These are phyloP conservation scores for Oasisia sp. DNA, from an alignment of 2,888 invertebrate genomes.

Conservation along the genomic window DNA sequence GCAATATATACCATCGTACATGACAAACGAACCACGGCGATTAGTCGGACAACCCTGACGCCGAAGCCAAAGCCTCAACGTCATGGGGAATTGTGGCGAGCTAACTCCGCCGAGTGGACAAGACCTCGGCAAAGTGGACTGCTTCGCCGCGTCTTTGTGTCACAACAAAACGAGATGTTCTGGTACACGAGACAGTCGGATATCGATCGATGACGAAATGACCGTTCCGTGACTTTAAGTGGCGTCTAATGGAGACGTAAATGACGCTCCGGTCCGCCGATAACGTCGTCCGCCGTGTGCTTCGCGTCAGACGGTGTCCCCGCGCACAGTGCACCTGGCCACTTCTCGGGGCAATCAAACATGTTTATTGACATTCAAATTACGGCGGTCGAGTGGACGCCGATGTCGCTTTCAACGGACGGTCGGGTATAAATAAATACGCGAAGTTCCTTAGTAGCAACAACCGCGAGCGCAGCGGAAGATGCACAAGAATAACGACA, in stretches of 20 bases:
- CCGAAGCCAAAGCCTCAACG: neutral
- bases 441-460: neutral
- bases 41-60: neutral
- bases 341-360: neutral
- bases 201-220: constrained; percentile 9
- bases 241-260: neutral
- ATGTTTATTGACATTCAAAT: constrained; percentile 13
- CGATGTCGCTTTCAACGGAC: neutral
- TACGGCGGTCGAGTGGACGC: neutral
- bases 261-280: neutral
- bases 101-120: neutral
- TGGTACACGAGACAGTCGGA: neutral
- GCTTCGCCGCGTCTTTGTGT: neutral
- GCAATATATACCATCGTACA: neutral
- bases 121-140: neutral
- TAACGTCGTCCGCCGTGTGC: neutral
- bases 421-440: neutral
- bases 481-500: neutral
- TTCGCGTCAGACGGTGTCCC: neutral
- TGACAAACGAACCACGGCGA: neutral
- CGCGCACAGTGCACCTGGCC: neutral
- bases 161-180: neutral
- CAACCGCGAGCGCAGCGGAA: neutral
- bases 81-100: neutral
- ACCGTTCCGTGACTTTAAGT: constrained; percentile 11